Evolutionary conservation across 2,888 invertebrate species (phyloP), one percentile per base, ranked within the genome.

Genomic region (Amblyteles armatorius): DNA sequence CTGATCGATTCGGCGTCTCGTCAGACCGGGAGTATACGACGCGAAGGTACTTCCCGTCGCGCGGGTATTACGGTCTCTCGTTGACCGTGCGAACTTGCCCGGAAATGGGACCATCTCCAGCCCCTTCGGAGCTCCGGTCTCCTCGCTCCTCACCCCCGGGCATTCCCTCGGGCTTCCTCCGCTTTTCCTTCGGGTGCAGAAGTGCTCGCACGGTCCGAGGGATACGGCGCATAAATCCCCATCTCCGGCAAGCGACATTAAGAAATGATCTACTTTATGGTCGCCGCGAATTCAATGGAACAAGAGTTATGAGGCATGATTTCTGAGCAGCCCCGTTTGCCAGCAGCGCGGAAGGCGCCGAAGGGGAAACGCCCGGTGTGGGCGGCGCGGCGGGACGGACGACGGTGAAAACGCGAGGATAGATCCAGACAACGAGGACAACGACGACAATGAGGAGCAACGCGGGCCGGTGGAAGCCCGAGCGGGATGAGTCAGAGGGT

Each of bases 271-370:
- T 88, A 90, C 90, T 91, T 91, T 90, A 91, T 87, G 90, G 88
- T 87, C 88, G 88, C 87, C 86, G 88, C 89, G 90, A 88, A 90
- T 90, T 89, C 89, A 91, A 91, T 91, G 91, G 91, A 87, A 90
- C 87, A 87, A 90, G 90, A 91, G 88, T 91, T 90, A 91, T 89
- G 88, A 83, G 79, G 44, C 84, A 79, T 82, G 84, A 85, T 85
- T 82, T 82, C 81, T 76, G 79, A 79, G 82, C 79, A 67, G 63
- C 68, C 48, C 60, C 29, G 63, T 57, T 63, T 40, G 74, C 74
- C 48, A 63, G 48, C 63, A 63, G 26, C 19, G 19, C 57, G 60
- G 60, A 6, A 29, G 33, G 33, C 16, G 29, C 36, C 78, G 68
- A 65, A 11, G 29, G 52, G 67, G 63, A 60, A 78, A 68, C 55